Conservation (phyloP, 2,113 vertebrate species). For the Eonycteris spelaea region DNA sequence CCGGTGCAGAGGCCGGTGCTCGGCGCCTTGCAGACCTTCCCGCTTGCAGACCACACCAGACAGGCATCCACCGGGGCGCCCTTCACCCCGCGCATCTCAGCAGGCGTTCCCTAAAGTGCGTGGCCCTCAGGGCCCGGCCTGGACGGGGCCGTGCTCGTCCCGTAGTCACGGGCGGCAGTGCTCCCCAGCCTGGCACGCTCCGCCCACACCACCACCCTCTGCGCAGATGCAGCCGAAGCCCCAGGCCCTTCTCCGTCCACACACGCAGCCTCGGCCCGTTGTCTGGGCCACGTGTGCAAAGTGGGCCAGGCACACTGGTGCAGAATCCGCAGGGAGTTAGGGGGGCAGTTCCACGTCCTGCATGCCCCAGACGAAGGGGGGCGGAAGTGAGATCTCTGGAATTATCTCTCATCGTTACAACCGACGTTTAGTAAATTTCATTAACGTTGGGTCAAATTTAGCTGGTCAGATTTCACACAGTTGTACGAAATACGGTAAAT, state of each 20-base stretch:
- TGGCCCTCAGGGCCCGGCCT: not conserved
- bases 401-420: not conserved
- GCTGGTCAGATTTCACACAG: not conserved
- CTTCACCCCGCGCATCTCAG: slow-evolving; percentile 50
- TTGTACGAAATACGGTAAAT: not conserved
- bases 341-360: not conserved
- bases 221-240: not conserved
- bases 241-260: not conserved
- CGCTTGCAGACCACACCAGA: not conserved
- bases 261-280: accelerated
- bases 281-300: not conserved
- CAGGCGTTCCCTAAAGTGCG: slow-evolving; percentile 10
- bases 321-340: not conserved
- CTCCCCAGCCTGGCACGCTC: not conserved
- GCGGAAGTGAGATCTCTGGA: not conserved
- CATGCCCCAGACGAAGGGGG: not conserved
- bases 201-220: not conserved
- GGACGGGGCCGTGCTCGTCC: not conserved
- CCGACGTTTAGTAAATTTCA: not conserved
- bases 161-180: not conserved
- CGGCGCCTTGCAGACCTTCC: not conserved
- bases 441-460: not conserved
- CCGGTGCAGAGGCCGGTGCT: not conserved
- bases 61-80: slow-evolving; percentile 5
- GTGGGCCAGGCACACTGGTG: not conserved